Evolutionary conservation across 2,888 invertebrate species (phyloP).

Genomic region (Eurytoma californica): DNA sequence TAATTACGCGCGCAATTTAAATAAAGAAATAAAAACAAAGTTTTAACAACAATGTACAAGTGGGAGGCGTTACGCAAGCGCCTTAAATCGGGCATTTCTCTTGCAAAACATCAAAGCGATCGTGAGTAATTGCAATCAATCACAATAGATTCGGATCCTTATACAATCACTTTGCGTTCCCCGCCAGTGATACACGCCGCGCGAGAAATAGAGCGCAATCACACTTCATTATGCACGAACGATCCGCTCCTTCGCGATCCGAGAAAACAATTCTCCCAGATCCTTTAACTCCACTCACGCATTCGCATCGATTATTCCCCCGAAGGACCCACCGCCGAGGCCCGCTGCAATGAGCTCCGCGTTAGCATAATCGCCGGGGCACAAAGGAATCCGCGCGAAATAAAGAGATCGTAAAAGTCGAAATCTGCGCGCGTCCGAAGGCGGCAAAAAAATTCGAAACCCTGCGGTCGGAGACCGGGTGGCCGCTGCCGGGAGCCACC

Average conservation of each 20-base stretch:
- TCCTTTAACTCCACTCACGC: no score
- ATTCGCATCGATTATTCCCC: no score
- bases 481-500: no score
- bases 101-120: slow-evolving; percentile 4
- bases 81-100: neutral
- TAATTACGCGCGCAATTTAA: neutral
- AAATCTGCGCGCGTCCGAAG: no score
- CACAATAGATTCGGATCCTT: neutral
- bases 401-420: no score
- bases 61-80: neutral
- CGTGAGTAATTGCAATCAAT: slow-evolving; percentile 29
- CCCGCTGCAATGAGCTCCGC: no score
- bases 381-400: no score
- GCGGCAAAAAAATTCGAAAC: no score
- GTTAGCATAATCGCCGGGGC: no score
- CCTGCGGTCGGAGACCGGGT: no score
- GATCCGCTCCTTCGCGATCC: neutral
- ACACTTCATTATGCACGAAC: neutral
- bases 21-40: neutral
- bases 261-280: no score
- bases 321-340: no score
- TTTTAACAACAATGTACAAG: neutral
- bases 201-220: neutral
- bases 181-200: slow-evolving; percentile 7
- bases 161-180: neutral